Percentiles rank a stretch among this genome's conserved stretches.
Conservation (phyloP, 1,140 invertebrate species). For the Drosophila truncata region DNA sequence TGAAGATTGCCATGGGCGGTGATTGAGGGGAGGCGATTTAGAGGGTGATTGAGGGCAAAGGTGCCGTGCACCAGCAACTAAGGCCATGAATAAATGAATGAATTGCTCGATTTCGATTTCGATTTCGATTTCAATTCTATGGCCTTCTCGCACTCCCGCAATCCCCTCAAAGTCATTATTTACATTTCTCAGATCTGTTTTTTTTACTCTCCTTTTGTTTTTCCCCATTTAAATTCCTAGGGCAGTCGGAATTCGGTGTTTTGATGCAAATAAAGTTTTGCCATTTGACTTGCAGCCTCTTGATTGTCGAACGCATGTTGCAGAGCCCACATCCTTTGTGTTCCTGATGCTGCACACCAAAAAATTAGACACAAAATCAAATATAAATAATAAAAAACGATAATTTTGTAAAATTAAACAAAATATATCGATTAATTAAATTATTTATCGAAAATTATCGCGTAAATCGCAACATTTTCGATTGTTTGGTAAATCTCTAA, state of each 20-base stretch:
- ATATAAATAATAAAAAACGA: no score
- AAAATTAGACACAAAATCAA: not conserved
- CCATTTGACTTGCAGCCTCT: conserved; percentile 39
- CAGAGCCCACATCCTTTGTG: not conserved
- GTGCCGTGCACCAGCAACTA: conserved; percentile 24
- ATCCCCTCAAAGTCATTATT: not conserved
- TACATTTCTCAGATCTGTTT: not conserved
- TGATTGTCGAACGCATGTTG: conserved; percentile 39
- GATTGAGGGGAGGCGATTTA: conserved; percentile 4
- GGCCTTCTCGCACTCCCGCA: not conserved
- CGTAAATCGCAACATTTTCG: no score
- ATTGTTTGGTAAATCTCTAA: no score
- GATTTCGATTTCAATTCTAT: conserved; percentile 23
- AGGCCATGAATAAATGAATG: conserved; percentile 58
- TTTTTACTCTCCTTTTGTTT: not conserved
- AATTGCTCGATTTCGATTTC: conserved; percentile 41
- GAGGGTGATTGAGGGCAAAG: conserved; percentile 18
- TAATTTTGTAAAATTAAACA: no score
- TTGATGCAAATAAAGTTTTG: conserved; percentile 18
- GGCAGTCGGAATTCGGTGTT: conserved; percentile 5
- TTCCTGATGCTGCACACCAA: not conserved
- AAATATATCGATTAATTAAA: no score
- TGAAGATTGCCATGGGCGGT: not conserved
- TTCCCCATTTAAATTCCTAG: not conserved
- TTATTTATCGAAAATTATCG: no score